Base-by-base conservation (phyloP, 2,113 vertebrate species). In the Chionomys nivalis region DNA sequence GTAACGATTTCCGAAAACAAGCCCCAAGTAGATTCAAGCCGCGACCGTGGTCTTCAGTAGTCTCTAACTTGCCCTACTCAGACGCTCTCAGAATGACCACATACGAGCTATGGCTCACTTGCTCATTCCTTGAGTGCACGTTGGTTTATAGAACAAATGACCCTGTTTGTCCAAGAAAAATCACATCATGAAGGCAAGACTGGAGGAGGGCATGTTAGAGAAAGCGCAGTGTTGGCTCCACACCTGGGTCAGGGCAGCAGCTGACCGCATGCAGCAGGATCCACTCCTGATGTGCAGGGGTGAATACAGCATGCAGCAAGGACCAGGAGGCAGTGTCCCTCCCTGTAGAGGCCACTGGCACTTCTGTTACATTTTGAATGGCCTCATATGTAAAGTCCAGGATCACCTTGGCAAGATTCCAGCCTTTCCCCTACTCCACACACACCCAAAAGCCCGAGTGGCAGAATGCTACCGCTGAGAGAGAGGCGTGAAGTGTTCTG, bases 1-100 rank as follows among this genome's bases (percentile, higher is more conserved):
- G 85, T 26, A 47, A 87, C 58, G n/a, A 70, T 79, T 96, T 96
- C 87, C n/a, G 0, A 68, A 75, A 78, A 44, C 17, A 66, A 68
- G 39, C 47, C 73, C 1, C 39, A 72, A 79, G 65, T 58, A 72
- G 77, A 88, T 44, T 47, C 86, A 81, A 75, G 55, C 58, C 7
- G 61, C 42, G 1, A 5, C 85, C 26, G 42, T 17, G 63, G 44
- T 58, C 75, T 52, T 83, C 39, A 33, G 1, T 17, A 12, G 14
- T 58, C 58, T 17, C 33, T 68, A 31, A 21, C 26, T 33, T 33
- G 12, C 19, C n/a, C 47, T n/a, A 26, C 77, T 63, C 44, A 91
- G 47, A 49, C 0, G 7, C 28, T 49, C 19, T 12, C 1, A n/a
- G 49, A 85, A 76, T 42, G 11, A 55, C 7, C n/a, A 16, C 31